A percentile compares a stretch with the other conserved stretches of the same genome.
These are phyloP conservation scores for Netelia inedita DNA, from an alignment of 2,888 invertebrate species.

Conservation along the genomic window DNA sequence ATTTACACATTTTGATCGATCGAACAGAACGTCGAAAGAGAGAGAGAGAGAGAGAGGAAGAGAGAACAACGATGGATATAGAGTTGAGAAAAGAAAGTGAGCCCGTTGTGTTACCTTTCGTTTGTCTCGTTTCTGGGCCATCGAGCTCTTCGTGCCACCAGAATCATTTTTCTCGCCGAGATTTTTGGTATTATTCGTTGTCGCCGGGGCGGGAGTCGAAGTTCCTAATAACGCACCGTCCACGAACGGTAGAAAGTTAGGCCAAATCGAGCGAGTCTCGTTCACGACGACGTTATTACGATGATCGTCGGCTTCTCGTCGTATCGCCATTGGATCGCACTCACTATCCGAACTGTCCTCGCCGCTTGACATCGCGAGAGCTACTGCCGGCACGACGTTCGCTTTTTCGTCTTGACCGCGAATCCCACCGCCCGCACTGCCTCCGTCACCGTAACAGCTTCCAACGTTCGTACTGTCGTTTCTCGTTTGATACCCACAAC, in stretches of 20 bases:
- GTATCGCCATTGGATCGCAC: slow-evolving; percentile 70
- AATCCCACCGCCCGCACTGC: slow-evolving; percentile 15
- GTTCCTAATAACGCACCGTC: slow-evolving; percentile 60
- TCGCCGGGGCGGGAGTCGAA: slow-evolving; percentile 56
- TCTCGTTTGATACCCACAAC: slow-evolving; percentile 48
- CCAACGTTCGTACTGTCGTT: slow-evolving; percentile 35
- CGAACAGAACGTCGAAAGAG: no score
- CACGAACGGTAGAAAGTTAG: slow-evolving; percentile 54
- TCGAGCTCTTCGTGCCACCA: slow-evolving; percentile 13
- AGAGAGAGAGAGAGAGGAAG: no score
- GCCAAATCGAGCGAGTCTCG: slow-evolving; percentile 62
- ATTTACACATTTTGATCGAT: no score
- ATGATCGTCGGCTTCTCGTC: slow-evolving; percentile 35
- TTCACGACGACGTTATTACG: slow-evolving; percentile 50
- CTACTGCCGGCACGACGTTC: slow-evolving; percentile 75
- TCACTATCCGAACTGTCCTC: slow-evolving; percentile 81
- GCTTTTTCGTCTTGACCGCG: slow-evolving; percentile 51
- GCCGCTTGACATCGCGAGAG: slow-evolving; percentile 81
- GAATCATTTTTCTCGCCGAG: slow-evolving; percentile 19
- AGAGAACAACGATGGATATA: no score
- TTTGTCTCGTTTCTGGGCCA: slow-evolving; percentile 53
- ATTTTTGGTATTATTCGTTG: slow-evolving; percentile 37
- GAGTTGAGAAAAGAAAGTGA: neutral
- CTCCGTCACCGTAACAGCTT: slow-evolving; percentile 36
- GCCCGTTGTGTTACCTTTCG: slow-evolving; percentile 49